Base-by-base conservation (phyloP, 2,888 invertebrate genomes). In the Cephus rjabovi region DNA sequence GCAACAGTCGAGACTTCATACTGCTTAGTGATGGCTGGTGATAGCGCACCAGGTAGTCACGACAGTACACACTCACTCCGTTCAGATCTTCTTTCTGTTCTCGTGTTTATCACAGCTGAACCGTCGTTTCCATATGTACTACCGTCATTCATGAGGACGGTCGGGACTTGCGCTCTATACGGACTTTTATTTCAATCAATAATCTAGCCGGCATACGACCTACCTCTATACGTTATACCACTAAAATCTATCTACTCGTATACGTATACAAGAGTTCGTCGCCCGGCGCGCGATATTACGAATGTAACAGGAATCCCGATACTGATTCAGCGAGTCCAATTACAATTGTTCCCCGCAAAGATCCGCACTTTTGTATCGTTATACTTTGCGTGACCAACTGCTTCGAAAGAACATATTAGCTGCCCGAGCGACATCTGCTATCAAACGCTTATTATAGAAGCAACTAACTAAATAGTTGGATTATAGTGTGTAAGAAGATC, bases 1-100 rank as follows among this genome's bases (percentile, higher is more conserved):
- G 83, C 80, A 83, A 83, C 76, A 85, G 84, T 82, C 85, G 84
- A 80, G 84, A 85, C 83, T 84, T 86, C 85, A 87, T 87, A 81
- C 82, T 87, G 83, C 85, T 85, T 83, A 83, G 9, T 56, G 56
- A 56, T 23, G 56, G 23, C 9, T 83, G 83, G 23, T 56, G 56
- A 56, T 23, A 9, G 56, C 9, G 23, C 23, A 56, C 56, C 23
- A 56, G 56, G 56, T 56, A 56, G 23, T 23, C 56, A 56, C 56
- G 23, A 56, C 15, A 23, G 56, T 56, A 56, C 56, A 56, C 23
- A 9, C 6, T 56, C 56, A 56, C 23, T 56, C 56, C 56, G 23
- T 56, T 9, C 2, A 23, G 56, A 23, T 56, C 23, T 23, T 56
- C 56, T 56, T 56, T 9, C 56, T 12, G 31, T 71, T 31, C 31